These are phyloP conservation scores for Gambusia affinis DNA, from an alignment of 2,113 vertebrate genomes.

Conservation along the genomic window DNA sequence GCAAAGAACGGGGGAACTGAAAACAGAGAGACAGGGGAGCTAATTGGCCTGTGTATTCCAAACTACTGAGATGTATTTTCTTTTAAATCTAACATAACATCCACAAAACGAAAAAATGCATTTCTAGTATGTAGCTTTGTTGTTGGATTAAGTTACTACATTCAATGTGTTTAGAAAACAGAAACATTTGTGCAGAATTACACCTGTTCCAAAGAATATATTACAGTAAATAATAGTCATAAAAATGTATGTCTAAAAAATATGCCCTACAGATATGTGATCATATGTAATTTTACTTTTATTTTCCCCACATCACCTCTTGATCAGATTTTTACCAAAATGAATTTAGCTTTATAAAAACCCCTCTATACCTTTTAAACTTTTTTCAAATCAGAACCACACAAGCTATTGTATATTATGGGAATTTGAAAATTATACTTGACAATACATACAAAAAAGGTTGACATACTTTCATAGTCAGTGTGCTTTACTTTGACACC, in stretches of 20 bases:
- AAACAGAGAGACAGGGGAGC: conserved; percentile 21
- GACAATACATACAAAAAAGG: too few relatives aligned
- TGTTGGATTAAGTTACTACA: not conserved
- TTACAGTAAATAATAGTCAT: not conserved
- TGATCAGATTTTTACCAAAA: too few relatives aligned
- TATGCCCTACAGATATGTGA: too few relatives aligned
- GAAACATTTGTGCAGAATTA: not conserved
- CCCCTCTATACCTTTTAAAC: too few relatives aligned
- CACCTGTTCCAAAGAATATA: not conserved
- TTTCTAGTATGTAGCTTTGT: not conserved
- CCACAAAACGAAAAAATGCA: not conserved
- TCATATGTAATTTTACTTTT: not conserved
- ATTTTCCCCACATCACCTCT: too few relatives aligned
- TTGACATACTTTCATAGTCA: too few relatives aligned
- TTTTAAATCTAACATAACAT: conserved; percentile 24
- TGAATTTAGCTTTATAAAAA: too few relatives aligned
- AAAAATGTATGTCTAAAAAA: not conserved
- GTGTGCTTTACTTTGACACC: too few relatives aligned
- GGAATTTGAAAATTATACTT: too few relatives aligned
- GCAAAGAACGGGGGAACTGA: conserved; percentile 10
- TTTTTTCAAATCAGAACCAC: too few relatives aligned
- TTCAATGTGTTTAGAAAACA: not conserved
- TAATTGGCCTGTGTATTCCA: conserved; percentile 46
- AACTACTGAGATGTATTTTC: conserved; percentile 43
- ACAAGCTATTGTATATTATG: too few relatives aligned